A percentile compares a stretch with the other conserved stretches of the same genome.
Conservation (phyloP, 2,888 invertebrate species). For the Drosophila crucigera region DNA sequence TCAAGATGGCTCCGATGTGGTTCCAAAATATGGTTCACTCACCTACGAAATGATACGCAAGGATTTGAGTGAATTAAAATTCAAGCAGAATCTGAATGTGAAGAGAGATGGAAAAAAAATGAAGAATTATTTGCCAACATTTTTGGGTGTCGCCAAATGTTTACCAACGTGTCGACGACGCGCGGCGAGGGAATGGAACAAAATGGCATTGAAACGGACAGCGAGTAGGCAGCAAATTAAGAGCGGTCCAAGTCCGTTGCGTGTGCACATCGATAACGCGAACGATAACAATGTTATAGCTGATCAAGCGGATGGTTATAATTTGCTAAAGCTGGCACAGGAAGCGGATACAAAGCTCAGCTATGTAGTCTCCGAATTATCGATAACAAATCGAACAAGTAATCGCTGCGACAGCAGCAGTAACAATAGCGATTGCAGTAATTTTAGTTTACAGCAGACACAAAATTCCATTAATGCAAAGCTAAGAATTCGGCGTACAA, state of each 20-base stretch:
- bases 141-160: slow-evolving; percentile 78
- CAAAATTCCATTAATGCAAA: slow-evolving; percentile 68
- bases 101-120: slow-evolving; percentile 45
- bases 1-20: slow-evolving; percentile 77
- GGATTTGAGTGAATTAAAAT: slow-evolving; percentile 76
- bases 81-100: slow-evolving; percentile 30
- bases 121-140: slow-evolving; percentile 58
- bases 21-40: slow-evolving; percentile 83
- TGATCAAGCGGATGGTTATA: slow-evolving; percentile 26
- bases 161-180: slow-evolving; percentile 59
- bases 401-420: slow-evolving; percentile 6
- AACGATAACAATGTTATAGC: slow-evolving; percentile 7
- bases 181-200: slow-evolving; percentile 4
- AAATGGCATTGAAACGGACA: neutral
- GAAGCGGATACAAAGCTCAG: slow-evolving; percentile 1
- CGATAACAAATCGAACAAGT: neutral
- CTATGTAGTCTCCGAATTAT: neutral
- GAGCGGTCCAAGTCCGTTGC: slow-evolving; percentile 41
- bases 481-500: slow-evolving; percentile 33
- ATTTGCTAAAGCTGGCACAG: slow-evolving; percentile 55
- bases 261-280: slow-evolving; percentile 30
- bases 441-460: slow-evolving; percentile 64
- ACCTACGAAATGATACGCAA: slow-evolving; percentile 81
- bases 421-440: slow-evolving; percentile 67
- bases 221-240: neutral